phyloP scores from a whole-genome alignment of 35 echinoderm and acorn worm genomes.

The Lytechinus pictus region DNA sequence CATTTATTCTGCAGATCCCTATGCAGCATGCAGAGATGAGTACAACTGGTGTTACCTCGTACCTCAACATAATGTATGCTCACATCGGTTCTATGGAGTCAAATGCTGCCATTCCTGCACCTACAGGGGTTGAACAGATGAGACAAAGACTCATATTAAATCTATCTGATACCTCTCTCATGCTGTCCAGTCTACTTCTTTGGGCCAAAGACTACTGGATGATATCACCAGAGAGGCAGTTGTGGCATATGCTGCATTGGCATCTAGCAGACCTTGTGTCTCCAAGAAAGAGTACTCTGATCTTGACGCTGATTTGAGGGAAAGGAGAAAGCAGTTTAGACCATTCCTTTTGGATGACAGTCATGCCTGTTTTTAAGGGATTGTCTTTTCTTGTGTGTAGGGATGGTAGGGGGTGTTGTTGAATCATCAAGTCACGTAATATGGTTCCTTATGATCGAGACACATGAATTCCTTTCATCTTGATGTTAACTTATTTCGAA shows the following conservation, averaged over 20 bases:
- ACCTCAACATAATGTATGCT: constrained; percentile 87
- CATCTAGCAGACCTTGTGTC: not conserved
- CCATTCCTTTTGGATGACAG: not conserved
- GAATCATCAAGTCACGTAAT: too few relatives aligned
- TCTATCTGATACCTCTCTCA: not conserved
- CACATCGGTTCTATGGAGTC: constrained; percentile 83
- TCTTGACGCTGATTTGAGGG: not conserved
- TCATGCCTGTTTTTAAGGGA: not conserved
- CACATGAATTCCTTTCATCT: too few relatives aligned
- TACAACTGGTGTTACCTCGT: constrained; percentile 98
- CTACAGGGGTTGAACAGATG: constrained; percentile 36
- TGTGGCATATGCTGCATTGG: not conserved
- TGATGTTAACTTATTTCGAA: too few relatives aligned
- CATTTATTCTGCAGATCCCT: constrained; percentile 42
- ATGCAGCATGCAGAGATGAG: constrained; percentile 67
- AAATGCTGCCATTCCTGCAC: constrained; percentile 94
- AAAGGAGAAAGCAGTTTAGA: not conserved
- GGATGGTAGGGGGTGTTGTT: not conserved
- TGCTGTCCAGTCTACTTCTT: not conserved
- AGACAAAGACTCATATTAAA: not conserved
- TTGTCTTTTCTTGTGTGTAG: not conserved
- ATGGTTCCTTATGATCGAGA: too few relatives aligned
- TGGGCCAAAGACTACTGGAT: not conserved
- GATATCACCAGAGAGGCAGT: not conserved
- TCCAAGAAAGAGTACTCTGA: not conserved